phyloP scores from a whole-genome alignment of 92 coral and sea anemone genomes.

The Epizoanthus ramosus region DNA sequence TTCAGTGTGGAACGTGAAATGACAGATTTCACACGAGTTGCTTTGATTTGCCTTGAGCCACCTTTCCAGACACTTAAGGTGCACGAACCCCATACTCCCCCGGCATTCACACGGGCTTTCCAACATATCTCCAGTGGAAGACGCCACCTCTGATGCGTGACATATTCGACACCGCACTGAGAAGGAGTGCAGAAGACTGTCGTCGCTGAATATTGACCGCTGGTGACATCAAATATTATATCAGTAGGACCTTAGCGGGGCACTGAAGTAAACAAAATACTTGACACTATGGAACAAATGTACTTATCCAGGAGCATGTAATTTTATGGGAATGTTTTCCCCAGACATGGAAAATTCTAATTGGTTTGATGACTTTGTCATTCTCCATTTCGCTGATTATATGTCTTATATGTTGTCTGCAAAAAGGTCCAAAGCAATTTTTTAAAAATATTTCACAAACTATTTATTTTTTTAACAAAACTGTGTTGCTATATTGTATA shows the following conservation, averaged over 20 bases:
- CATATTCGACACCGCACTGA: conserved; percentile 41
- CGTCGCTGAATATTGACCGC: conserved; percentile 9
- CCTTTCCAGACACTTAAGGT: conserved; percentile 34
- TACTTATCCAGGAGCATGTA: no score
- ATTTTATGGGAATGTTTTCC: no score
- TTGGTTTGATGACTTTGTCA: no score
- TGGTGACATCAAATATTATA: not conserved
- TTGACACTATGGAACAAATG: no score
- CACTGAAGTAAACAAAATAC: no score
- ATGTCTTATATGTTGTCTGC: no score
- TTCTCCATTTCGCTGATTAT: no score
- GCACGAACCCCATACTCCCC: conserved; percentile 26
- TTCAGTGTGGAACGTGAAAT: conserved; percentile 25
- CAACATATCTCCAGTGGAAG: conserved; percentile 31
- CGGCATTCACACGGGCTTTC: conserved; percentile 41
- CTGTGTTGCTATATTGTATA: no score
- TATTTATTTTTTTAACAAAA: no score
- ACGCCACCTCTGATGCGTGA: conserved; percentile 26
- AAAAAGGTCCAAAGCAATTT: no score
- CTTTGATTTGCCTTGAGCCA: conserved; percentile 30
- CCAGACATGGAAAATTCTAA: no score
- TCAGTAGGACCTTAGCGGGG: not conserved
- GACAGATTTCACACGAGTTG: conserved; percentile 32
- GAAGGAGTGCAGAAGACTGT: conserved; percentile 11
- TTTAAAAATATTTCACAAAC: no score